phyloP scores from a whole-genome alignment of 92 coral and sea anemone genomes.

The Metridium senile region DNA sequence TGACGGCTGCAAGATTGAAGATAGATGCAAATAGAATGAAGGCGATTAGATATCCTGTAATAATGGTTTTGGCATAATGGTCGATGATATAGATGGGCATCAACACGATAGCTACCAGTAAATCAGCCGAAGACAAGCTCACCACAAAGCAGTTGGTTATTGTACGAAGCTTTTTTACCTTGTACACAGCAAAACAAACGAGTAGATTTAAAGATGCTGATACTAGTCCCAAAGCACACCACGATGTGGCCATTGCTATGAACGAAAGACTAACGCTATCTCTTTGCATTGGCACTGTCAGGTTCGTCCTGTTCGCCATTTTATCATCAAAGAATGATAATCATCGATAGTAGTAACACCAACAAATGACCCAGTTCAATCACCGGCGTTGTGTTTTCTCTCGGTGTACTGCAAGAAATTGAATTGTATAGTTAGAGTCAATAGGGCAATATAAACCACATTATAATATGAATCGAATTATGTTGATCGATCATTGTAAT shows the following conservation, averaged over 20 bases:
- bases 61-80: slow-evolving; percentile 58
- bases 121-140: slow-evolving; percentile 70
- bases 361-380: too few species aligned
- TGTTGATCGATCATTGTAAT: neutral
- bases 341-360: too few species aligned
- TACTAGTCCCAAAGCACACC: slow-evolving; percentile 62
- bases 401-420: neutral
- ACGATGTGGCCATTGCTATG: slow-evolving; percentile 50
- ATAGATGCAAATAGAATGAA: slow-evolving; percentile 78
- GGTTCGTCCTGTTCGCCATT: slow-evolving; percentile 15
- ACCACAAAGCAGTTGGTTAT: slow-evolving; percentile 79
- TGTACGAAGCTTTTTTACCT: slow-evolving; percentile 69
- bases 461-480: neutral
- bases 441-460: neutral
- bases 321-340: neutral
- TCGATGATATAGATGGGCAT: slow-evolving; percentile 67
- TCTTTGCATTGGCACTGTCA: neutral
- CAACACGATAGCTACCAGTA: slow-evolving; percentile 71
- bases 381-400: too few species aligned
- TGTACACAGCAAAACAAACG: slow-evolving; percentile 67
- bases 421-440: too few species aligned
- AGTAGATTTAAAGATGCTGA: slow-evolving; percentile 67
- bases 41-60: slow-evolving; percentile 72
- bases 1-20: slow-evolving; percentile 81
- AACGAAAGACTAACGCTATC: slow-evolving; percentile 14